phyloP scores from a whole-genome alignment of 2,113 vertebrate genomes.

The Osmerus eperlanus region DNA sequence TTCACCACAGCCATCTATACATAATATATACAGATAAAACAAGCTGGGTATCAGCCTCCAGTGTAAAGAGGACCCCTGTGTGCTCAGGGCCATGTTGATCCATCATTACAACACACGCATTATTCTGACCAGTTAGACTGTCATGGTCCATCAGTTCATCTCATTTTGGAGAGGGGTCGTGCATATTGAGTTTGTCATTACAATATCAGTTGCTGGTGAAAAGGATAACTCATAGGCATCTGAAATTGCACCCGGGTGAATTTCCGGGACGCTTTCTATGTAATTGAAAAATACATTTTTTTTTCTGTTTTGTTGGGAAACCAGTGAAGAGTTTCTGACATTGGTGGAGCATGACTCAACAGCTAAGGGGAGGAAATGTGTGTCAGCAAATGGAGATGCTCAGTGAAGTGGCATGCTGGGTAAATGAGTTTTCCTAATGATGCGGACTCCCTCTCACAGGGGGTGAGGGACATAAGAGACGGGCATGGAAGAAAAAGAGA shows the following conservation, averaged over 20 bases:
- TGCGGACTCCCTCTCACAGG: not conserved
- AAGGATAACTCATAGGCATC: no score
- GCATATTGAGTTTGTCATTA: not conserved
- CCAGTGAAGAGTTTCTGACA: not conserved
- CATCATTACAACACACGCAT: not conserved
- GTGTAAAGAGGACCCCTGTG: not conserved
- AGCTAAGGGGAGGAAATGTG: not conserved
- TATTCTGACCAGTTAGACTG: not conserved
- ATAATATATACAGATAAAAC: no score
- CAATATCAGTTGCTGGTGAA: not conserved
- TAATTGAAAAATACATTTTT: not conserved
- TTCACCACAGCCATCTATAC: no score
- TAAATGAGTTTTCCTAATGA: constrained; percentile 3
- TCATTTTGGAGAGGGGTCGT: not conserved
- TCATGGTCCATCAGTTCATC: not conserved
- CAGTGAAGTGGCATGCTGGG: not conserved
- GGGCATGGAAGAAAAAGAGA: not conserved
- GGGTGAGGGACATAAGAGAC: not conserved
- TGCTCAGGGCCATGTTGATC: not conserved
- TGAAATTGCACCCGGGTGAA: not conserved
- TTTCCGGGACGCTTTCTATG: not conserved
- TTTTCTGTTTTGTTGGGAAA: not conserved
- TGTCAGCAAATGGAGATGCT: constrained; percentile 11
- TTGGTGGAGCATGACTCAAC: constrained; percentile 6
- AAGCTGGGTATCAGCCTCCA: no score